Evolutionary conservation across 2,113 vertebrate species (phyloP), one percentile per base, ranked within the genome.

Genomic region (Glareola pratincola): DNA sequence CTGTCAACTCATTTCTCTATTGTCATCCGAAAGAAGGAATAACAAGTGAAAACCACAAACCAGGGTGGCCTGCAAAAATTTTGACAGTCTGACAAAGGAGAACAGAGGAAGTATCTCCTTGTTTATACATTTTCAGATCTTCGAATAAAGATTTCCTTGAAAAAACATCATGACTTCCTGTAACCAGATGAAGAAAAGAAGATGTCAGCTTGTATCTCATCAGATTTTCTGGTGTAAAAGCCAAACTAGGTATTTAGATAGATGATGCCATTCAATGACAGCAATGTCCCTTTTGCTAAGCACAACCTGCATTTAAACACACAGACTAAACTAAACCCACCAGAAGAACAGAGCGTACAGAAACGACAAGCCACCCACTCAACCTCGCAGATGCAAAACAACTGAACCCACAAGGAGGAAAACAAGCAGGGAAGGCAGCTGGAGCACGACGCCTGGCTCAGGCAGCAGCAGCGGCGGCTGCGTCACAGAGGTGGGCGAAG

Each of bases 11-110:
- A 18, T 78, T 85, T 92, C 72, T 67, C 72, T 77, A 24, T 59
- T 94, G 90, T 89, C 76, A 81, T 39, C 64, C 0, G 0, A 80
- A 80, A 91, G 82, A 80, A 77, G 51, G 91, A 94, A 86, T 89
- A 92, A 90, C 72, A 86, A 95, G 64, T 75, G 90, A 96, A 96
- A 95, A 92, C 51, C 54, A 60, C 47, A 86, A 94, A 71, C 68
- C 3, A 23, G 59, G 14, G 72, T 50, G 32, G 72, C 75, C 85
- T 60, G 51, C 34, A 83, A 95, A 94, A 54, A 74, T 77, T 56
- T 30, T 95, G 90, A 94, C 92, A 92, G 79, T 12, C 68, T 95
- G 60, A 96, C 62, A 95, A 85, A 92, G 34, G 43, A 77, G 83
- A 85, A 54, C 67, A 90, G 78, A 80, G 88, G 45, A 95, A 77